Conservation (phyloP, 53 echinoderm and acorn worm species). For the Pentamera pediparva region DNA sequence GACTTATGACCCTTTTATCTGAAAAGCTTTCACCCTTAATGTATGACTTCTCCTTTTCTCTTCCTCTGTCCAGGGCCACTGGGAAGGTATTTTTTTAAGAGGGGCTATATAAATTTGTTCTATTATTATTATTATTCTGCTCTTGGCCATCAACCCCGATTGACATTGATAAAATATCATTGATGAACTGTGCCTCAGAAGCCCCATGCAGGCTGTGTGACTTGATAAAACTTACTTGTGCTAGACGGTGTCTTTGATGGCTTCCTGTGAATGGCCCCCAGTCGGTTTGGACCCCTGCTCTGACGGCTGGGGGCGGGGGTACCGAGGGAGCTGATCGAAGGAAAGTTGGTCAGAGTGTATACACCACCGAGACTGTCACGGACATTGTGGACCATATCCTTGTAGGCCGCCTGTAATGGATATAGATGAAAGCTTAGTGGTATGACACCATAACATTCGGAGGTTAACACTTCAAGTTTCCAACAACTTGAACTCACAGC, state of each 20-base stretch:
- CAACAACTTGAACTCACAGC: neutral
- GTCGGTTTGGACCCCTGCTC: constrained; percentile 55
- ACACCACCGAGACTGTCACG: constrained; percentile 95
- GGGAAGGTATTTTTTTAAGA: no score
- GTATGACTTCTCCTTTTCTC: no score
- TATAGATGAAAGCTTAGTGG: neutral
- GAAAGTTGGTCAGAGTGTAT: constrained; percentile 86
- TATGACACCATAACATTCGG: neutral
- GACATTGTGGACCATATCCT: constrained; percentile 82
- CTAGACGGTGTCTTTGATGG: constrained; percentile 95
- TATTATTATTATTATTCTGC: no score
- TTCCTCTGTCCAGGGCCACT: no score
- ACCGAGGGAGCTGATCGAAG: constrained; percentile 94
- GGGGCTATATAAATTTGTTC: no score
- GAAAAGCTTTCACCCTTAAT: no score
- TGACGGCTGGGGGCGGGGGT: constrained; percentile 57
- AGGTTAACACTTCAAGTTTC: neutral
- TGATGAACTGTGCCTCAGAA: no score
- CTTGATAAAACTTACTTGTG: constrained; percentile 45
- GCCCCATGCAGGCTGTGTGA: no score
- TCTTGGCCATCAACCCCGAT: no score
- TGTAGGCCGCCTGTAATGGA: constrained; percentile 66
- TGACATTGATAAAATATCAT: no score
- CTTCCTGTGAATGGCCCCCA: constrained; percentile 61
- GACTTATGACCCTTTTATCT: no score